A percentile compares a stretch with the other conserved stretches of the same genome.
Conservation (phyloP, 2,113 vertebrate genomes). For the Uropsilus gracilis region DNA sequence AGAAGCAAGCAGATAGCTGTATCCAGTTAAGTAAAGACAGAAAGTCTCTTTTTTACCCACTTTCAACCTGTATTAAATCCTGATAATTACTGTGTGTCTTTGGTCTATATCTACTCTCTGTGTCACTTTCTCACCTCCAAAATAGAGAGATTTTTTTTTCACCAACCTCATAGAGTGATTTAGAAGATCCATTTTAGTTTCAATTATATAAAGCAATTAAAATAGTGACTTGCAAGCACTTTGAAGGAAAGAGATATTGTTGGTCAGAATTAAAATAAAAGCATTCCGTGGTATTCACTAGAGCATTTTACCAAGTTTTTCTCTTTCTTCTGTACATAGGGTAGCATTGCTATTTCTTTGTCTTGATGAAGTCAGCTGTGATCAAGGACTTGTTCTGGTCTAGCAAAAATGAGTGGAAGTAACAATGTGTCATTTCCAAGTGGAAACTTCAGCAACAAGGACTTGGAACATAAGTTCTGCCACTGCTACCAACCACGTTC, state of each 20-base stretch:
- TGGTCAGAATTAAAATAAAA: constrained; percentile 33
- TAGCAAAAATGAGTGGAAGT: not conserved
- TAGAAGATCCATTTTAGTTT: not conserved
- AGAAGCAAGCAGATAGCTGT: too few relatives aligned
- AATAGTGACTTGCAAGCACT: not conserved
- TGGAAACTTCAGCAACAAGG: not conserved
- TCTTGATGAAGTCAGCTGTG: not conserved
- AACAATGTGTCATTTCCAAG: not conserved
- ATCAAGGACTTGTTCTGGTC: not conserved
- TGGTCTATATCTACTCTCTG: not conserved
- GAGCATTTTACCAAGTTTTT: not conserved
- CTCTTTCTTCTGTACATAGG: not conserved
- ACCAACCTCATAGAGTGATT: not conserved
- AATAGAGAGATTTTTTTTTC: not conserved
- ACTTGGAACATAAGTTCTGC: not conserved
- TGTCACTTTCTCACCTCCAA: not conserved
- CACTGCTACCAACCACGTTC: not conserved
- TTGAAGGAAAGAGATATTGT: not conserved
- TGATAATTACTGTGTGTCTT: not conserved
- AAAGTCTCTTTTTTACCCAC: too few relatives aligned
- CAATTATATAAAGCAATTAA: not conserved
- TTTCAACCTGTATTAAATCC: too few relatives aligned
- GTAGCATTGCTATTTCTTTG: not conserved
- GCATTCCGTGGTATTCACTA: not conserved
- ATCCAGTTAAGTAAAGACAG: too few relatives aligned